phyloP scores from a whole-genome alignment of 2,888 invertebrate genomes.

The Caradrina clavipalpis region DNA sequence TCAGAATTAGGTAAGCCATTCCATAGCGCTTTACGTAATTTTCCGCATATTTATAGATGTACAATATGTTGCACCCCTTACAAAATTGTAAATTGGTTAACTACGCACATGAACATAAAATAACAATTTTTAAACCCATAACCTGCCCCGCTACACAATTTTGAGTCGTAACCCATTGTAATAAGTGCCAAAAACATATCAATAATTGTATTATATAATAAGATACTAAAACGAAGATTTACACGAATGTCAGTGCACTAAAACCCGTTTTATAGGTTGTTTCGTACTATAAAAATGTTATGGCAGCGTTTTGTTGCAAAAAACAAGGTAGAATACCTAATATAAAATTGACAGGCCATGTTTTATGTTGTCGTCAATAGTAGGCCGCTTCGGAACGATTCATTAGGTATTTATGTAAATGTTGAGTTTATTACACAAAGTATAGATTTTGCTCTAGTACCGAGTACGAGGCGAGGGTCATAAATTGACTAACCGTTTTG shows the following conservation, averaged over 20 bases:
- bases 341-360: constrained; percentile 83
- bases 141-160: constrained; percentile 11
- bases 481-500: constrained; percentile 53
- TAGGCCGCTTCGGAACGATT: constrained; percentile 62
- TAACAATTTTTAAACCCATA: constrained; percentile 27
- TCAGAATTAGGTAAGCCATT: neutral
- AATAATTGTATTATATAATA: constrained; percentile 60
- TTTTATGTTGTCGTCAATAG: constrained; percentile 77
- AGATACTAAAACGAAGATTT: constrained; percentile 71
- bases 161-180: constrained; percentile 36
- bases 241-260: constrained; percentile 75
- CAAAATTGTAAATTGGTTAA: constrained; percentile 36
- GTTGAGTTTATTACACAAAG: constrained; percentile 67
- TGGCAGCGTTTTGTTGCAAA: constrained; percentile 79
- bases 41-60: neutral
- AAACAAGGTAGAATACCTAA: constrained; percentile 75
- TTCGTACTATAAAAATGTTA: constrained; percentile 86
- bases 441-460: constrained; percentile 68
- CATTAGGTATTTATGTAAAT: constrained; percentile 79
- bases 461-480: constrained; percentile 46
- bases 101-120: constrained; percentile 30
- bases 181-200: constrained; percentile 39
- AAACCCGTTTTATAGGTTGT: constrained; percentile 80
- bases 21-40: neutral
- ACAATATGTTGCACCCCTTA: neutral